Evolutionary conservation across 2,888 invertebrate genomes (phyloP).

Genomic region (Troilus luridus): DNA sequence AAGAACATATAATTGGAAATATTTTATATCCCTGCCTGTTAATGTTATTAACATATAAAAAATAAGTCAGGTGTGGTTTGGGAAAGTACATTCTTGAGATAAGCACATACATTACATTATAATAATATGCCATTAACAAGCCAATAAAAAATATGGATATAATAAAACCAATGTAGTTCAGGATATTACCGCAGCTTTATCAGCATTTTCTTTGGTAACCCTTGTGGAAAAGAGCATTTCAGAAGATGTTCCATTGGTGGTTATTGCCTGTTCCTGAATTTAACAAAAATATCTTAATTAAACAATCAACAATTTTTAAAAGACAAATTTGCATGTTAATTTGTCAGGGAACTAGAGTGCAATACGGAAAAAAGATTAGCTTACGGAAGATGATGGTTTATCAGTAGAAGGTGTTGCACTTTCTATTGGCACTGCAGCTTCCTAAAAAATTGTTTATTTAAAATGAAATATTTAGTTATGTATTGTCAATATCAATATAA

Average conservation of each 20-base stretch:
- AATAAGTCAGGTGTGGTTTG: too few relatives aligned
- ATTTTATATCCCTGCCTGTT: too few relatives aligned
- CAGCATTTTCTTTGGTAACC: slow-evolving; percentile 70
- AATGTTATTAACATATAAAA: too few relatives aligned
- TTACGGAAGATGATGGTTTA: slow-evolving; percentile 46
- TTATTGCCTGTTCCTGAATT: slow-evolving; percentile 53
- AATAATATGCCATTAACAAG: too few relatives aligned
- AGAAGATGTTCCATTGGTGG: slow-evolving; percentile 70
- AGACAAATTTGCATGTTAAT: neutral
- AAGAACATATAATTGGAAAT: neutral
- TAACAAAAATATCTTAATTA: neutral
- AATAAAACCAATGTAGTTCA: neutral
- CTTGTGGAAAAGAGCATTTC: slow-evolving; percentile 83
- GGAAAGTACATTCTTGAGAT: too few relatives aligned
- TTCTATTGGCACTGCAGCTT: slow-evolving; percentile 60
- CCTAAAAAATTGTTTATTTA: slow-evolving; percentile 46
- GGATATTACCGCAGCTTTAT: slow-evolving; percentile 61
- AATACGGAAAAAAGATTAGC: neutral
- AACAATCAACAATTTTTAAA: neutral
- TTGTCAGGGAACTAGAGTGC: neutral
- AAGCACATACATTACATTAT: too few relatives aligned
- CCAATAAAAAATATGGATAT: too few relatives aligned
- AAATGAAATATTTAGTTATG: slow-evolving; percentile 2
- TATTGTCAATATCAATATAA: slow-evolving; percentile 52
- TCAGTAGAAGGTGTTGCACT: slow-evolving; percentile 46